A percentile compares a stretch with the other conserved stretches of the same genome.
Evolutionary conservation across 2,797 vertebrate genomes (phyloP).

Genomic region (Valencia hispanica): DNA sequence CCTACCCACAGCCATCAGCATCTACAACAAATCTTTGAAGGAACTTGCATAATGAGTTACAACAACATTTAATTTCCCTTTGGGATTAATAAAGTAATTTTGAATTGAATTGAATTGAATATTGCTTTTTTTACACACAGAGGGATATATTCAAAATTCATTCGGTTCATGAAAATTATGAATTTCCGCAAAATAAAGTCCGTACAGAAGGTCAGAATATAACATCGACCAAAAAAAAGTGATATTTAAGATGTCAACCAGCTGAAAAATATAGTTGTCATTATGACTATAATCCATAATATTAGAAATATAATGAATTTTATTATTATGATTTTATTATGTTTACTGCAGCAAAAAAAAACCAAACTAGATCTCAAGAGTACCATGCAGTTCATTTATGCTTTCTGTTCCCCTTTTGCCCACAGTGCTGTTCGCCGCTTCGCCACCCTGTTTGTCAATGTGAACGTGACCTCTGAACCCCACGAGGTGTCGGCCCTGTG

Average conservation of each 20-base stretch:
- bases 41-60: too few species aligned
- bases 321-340: not conserved
- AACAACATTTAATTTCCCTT: too few species aligned
- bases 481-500: slow-evolving; percentile 96
- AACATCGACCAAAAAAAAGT: not conserved
- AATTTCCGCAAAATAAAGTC: not conserved
- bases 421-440: slow-evolving; percentile 84
- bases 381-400: not conserved
- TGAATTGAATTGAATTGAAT: too few species aligned
- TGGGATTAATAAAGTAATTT: too few species aligned
- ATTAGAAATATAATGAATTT: too few species aligned
- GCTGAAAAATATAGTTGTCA: too few species aligned
- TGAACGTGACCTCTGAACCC: slow-evolving; percentile 94
- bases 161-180: not conserved
- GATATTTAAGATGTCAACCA: not conserved
- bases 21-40: too few species aligned
- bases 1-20: too few species aligned
- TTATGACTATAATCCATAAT: too few species aligned
- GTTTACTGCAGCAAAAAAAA: not conserved
- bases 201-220: not conserved
- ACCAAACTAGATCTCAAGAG: too few species aligned
- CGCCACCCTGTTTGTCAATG: slow-evolving; percentile 92
- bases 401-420: too few species aligned
- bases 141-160: not conserved
- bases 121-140: not conserved